Evolutionary conservation across 2,888 invertebrate species (phyloP).

Genomic region (Rotaria sp.): DNA sequence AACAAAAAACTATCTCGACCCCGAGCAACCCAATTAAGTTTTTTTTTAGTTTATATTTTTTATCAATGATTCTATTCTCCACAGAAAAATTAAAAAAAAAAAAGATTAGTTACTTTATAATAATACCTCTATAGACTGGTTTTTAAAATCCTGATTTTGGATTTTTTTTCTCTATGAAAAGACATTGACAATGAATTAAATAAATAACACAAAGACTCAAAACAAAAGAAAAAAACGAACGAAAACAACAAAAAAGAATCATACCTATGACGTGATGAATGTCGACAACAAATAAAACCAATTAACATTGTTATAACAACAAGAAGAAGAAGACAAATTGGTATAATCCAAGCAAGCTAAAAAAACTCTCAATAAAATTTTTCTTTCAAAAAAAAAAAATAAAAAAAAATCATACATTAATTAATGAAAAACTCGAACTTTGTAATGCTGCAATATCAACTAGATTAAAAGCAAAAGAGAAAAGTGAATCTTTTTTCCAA

Average conservation of each 20-base stretch:
- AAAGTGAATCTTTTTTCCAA: neutral
- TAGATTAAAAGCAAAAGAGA: neutral
- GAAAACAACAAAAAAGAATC: neutral
- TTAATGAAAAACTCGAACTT: neutral
- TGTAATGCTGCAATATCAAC: neutral
- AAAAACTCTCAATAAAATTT: neutral
- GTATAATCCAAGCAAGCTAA: conserved; percentile 26
- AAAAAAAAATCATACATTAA: neutral
- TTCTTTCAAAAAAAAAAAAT: neutral
- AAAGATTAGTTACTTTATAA: neutral
- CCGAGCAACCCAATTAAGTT: neutral
- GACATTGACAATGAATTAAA: neutral
- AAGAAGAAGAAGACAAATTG: neutral
- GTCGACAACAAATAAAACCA: neutral
- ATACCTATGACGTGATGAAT: neutral
- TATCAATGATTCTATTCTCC: neutral
- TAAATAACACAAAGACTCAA: neutral
- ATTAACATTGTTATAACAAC: conserved; percentile 7
- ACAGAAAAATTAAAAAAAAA: neutral
- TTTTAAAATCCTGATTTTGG: conserved; percentile 16
- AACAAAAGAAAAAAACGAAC: neutral
- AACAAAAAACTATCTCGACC: neutral
- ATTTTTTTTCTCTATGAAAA: conserved; percentile 5
- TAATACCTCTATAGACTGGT: conserved; percentile 14
- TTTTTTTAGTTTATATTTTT: neutral